These are phyloP conservation scores for Agonopterix subpropinquella DNA, from an alignment of 2,888 invertebrate species.

Conservation along the genomic window DNA sequence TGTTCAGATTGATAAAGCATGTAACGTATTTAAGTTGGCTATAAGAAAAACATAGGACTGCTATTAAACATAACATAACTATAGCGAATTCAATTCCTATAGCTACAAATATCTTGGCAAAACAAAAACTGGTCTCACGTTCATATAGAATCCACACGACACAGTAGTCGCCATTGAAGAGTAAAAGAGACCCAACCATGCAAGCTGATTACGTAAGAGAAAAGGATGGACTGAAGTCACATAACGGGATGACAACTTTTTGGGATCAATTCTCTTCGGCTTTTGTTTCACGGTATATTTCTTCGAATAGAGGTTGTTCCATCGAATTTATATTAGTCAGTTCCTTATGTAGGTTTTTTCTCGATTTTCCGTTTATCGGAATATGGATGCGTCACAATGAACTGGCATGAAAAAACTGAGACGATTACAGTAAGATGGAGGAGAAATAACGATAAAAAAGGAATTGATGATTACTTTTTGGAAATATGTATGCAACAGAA, in stretches of 20 bases:
- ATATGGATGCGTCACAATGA: too few species aligned
- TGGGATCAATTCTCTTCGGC: conserved; percentile 2
- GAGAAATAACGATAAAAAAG: too few species aligned
- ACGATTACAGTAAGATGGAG: too few species aligned
- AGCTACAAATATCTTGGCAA: conserved; percentile 6
- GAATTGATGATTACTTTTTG: too few species aligned
- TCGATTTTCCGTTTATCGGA: neutral
- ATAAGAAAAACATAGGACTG: too few species aligned
- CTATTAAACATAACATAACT: too few species aligned
- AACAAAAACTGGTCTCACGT: conserved; percentile 64
- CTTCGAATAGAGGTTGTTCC: conserved; percentile 5
- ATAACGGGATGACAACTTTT: conserved; percentile 48
- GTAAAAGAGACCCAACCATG: conserved; percentile 38
- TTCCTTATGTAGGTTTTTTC: conserved; percentile 1
- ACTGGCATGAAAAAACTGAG: too few species aligned
- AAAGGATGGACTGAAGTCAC: conserved; percentile 36
- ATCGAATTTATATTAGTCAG: conserved; percentile 8
- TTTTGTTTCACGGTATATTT: neutral
- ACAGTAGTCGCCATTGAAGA: conserved; percentile 62
- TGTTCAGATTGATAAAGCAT: too few species aligned
- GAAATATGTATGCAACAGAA: too few species aligned
- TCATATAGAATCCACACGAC: conserved; percentile 39
- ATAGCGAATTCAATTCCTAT: too few species aligned
- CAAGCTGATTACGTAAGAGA: conserved; percentile 17
- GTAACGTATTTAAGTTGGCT: too few species aligned